phyloP scores from a whole-genome alignment of 2,888 invertebrate genomes.

The Pseudococcus longispinus region DNA sequence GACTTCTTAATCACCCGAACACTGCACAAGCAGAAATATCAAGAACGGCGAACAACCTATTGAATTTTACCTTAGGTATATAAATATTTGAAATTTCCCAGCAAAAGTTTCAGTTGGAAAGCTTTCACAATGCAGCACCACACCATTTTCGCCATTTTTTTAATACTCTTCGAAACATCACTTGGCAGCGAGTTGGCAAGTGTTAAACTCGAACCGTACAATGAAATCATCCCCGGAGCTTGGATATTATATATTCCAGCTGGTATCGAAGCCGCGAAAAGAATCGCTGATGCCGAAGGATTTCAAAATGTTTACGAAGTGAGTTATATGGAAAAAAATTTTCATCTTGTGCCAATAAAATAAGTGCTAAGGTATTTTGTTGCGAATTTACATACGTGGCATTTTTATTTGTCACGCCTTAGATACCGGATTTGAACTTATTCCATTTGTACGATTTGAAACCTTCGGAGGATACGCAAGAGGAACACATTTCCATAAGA shows the following conservation, averaged over 20 bases:
- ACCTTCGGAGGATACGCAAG: neutral
- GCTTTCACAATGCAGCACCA: neutral
- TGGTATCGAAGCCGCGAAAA: conserved; percentile 73
- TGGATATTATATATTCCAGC: conserved; percentile 79
- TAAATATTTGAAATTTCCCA: neutral
- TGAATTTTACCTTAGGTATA: neutral
- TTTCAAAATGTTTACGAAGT: conserved; percentile 62
- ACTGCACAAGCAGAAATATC: neutral
- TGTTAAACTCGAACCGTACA: neutral
- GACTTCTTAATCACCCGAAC: neutral
- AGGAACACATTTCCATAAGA: neutral
- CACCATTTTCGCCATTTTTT: neutral
- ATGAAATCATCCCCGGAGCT: conserved; percentile 68
- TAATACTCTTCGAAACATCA: neutral
- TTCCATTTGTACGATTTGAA: neutral
- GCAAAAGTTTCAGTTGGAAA: neutral
- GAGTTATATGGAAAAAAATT: neutral
- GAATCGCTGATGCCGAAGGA: conserved; percentile 76
- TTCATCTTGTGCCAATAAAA: neutral
- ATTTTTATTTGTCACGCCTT: neutral
- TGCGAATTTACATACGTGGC: neutral
- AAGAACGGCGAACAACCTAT: neutral
- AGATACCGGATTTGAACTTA: neutral
- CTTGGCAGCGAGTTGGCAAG: neutral
- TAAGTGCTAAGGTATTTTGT: neutral